Conservation (phyloP, 2,113 vertebrate genomes). For the Mormyrus lacerda region DNA sequence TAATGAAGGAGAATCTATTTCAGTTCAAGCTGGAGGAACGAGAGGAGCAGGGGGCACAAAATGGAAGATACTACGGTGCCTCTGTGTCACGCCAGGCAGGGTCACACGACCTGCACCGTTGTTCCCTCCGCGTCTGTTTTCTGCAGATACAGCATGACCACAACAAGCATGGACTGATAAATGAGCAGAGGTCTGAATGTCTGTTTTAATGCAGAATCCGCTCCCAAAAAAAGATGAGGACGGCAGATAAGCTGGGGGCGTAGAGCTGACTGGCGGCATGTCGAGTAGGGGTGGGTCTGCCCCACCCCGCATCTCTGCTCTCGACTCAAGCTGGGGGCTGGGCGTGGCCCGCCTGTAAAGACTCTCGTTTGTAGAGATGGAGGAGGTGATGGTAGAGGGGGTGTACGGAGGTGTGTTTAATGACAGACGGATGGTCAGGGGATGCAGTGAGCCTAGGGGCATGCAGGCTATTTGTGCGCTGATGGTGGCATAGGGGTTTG, state of each 20-base stretch:
- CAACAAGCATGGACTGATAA: neutral
- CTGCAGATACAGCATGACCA: neutral
- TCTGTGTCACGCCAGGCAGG: neutral
- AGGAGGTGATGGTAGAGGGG: neutral
- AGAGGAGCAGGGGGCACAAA: neutral
- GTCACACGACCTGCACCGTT: neutral
- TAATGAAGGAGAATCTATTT: neutral
- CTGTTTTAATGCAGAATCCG: neutral
- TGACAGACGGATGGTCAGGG: neutral
- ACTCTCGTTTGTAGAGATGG: neutral
- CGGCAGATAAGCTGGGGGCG: neutral
- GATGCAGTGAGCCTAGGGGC: neutral
- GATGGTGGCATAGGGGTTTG: neutral
- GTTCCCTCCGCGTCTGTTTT: neutral
- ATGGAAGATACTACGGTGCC: neutral
- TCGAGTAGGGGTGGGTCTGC: neutral
- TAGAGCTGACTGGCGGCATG: neutral
- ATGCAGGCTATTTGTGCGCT: neutral
- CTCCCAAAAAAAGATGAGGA: neutral
- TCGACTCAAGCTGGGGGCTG: neutral
- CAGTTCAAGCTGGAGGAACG: too few relatives aligned
- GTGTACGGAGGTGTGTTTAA: neutral
- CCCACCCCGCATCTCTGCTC: neutral
- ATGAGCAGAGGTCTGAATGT: neutral
- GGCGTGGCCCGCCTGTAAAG: neutral